Evolutionary conservation across 2,797 vertebrate genomes (phyloP), one percentile per base, ranked within the genome.

Genomic region (Siniperca scherzeri): DNA sequence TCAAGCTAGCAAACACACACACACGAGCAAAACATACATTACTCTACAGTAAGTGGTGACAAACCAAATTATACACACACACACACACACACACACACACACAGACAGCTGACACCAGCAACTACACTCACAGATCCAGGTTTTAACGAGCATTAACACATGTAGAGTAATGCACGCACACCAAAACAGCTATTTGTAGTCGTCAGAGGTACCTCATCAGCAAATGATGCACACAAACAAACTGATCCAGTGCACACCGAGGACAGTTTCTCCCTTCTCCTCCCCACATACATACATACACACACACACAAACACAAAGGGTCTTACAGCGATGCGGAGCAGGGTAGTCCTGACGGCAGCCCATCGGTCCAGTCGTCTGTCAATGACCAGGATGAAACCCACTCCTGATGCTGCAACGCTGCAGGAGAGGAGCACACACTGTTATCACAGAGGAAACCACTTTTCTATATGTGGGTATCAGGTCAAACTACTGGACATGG

Each of bases 321-420:
- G 25, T 87, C 98, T 98, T 87, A 99, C 98, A 81, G 97, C 97
- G 92, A 99, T 98, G 80, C 97, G 96, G 89, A 97, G 96, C 91
- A 99, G 96, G 10, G 98, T 97, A 16, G 97, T 96, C 94, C 97
- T 98, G 91, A 99, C 96, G 0, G 98, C 97, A 16, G 97, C 96
- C 98, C 98, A 99, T 97, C 97, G 97, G 96, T 99, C 98, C 95
- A 96, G 97, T 66, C 98, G 97, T 77, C 98, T 96, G 94, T 99
- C 98, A 91, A 99, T 97, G 94, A 99, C 97, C 90, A 99, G 94
- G 91, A 98, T 97, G 95, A 99, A 99, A 59, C 98, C 98, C 83
- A 97, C 95, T 83, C 96, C 97, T 60, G 97, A 96, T 91, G 98
- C 96, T 86, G 95, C 96, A 70, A 97, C 94, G 89, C 98, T 99